Conservation (phyloP, 2,113 vertebrate species). For the Mesocricetus auratus region DNA sequence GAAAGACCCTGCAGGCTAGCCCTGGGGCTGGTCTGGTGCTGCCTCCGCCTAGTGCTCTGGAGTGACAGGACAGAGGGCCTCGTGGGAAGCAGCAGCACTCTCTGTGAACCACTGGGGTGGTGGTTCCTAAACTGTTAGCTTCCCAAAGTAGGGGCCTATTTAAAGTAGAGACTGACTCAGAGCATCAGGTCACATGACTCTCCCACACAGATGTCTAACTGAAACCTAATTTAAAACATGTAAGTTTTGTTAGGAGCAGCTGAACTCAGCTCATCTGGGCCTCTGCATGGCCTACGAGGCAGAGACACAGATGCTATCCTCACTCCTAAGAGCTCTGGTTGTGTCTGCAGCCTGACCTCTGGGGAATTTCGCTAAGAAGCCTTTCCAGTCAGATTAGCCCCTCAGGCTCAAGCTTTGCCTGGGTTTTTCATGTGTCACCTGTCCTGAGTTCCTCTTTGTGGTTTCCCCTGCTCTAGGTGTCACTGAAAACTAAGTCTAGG, state of each 20-base stretch:
- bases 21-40: neutral
- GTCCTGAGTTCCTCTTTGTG: constrained; percentile 37
- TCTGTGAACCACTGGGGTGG: neutral
- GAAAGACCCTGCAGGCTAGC: too few species aligned
- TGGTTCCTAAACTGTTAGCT: constrained; percentile 19
- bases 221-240: constrained; percentile 53
- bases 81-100: neutral
- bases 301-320: constrained; percentile 27
- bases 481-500: neutral
- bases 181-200: constrained; percentile 51
- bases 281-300: constrained; percentile 22
- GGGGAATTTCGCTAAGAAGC: constrained; percentile 35
- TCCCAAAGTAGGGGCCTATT: neutral
- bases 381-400: constrained; percentile 41
- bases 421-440: constrained; percentile 46
- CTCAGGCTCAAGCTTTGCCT: neutral
- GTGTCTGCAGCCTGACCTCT: constrained; percentile 39
- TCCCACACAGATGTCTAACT: neutral
- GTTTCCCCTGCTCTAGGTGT: constrained; percentile 42
- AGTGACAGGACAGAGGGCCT: neutral
- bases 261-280: constrained; percentile 56
- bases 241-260: constrained; percentile 58
- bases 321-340: constrained; percentile 29
- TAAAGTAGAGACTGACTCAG: constrained; percentile 23
- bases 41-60: neutral